Evolutionary conservation across 1,140 invertebrate species (phyloP), one percentile per base, ranked within the genome.

Genomic region (Pteromalus puparum): DNA sequence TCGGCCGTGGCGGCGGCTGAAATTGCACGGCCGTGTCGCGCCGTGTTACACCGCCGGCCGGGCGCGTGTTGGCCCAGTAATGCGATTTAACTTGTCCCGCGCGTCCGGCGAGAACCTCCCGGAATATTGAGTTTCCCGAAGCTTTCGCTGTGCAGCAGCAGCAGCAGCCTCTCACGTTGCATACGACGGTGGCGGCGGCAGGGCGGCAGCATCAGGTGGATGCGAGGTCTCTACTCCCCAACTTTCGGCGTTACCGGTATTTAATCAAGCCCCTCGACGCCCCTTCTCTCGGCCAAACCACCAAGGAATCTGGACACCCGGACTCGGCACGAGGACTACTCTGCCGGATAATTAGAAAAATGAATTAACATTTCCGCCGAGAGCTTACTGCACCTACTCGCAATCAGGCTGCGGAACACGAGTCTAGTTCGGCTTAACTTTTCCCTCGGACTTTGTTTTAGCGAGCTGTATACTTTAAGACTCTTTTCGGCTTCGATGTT

Each of bases 1-100:
- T 72, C 76, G 75, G 53, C 53, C 48, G 18, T 18, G 4, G n/a
- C 30, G 48, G 30, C 46, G 15, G 9, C n/a, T 65, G 53, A 77
- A 83, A 70, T 83, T 83, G 61, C 53, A 42, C 26, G 30, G 30
- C 46, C n/a, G 26, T 70, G 82, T 79, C n/a, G 77, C 38, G 26
- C 13, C 30, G 70, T 46, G 77, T 80, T 79, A 79, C 48, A 79
- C 9, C 46, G 67, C 73, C 38, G 74, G 67, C 67, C 24, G 15
- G 7, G 70, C 68, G 46, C 38, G 24, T 30, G 34, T 53, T 72
- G 21, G 24, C 61, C 26, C 61, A 26, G 65, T 85, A 85, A 85
- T 85, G 46, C 79, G 79, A 85, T 85, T 85, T 81, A 85, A 85
- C 84, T 85, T 85, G 84, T 84, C 24, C 72, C 34, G 38, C 77